Evolutionary conservation across 2,888 invertebrate genomes (phyloP), one percentile per base, ranked within the genome.

Genomic region (Meliscaeva auricollis): DNA sequence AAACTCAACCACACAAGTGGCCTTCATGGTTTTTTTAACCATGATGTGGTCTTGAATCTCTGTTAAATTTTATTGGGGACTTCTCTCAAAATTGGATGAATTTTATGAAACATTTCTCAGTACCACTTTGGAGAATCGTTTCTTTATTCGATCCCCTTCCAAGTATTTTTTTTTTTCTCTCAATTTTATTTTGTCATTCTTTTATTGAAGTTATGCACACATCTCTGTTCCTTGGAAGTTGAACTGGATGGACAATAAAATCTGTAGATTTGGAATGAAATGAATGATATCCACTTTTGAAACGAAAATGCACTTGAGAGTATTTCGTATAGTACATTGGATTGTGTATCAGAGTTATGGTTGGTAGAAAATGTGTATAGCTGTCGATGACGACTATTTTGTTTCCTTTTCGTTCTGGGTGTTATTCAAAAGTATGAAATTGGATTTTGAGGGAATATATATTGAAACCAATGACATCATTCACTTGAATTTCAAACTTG

Each of bases 221-320:
- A 54, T 54, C 54, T 38, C 15, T 32, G 30, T 50, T 66, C 35
- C 32, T 22, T 50, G 20, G 50, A 50, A 79, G 38, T 58, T 68
- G 72, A 84, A 76, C 54, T 80, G 75, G 75, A 80, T 72, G 84
- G 85, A 76, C 85, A 76, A 74, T 77, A 81, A 85, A 85, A 81
- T 85, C 81, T 81, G 69, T 73, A 76, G 80, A 79, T 79, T 76
- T 66, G 66, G 35, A 41, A 68, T 70, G 75, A 73, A 81, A 81
- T 80, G 85, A 81, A 85, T 77, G 73, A 81, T 85, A 81, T 77
- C 81, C 73, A 73, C 73, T 81, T 77, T 32, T 26, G 66, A 62
- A 76, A 50, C 54, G 17, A 26, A 81, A 50, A 77, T 85, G 76
- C 85, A 73, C 81, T 85, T 50, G 73, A 81, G 76, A 64, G 73